phyloP scores from a whole-genome alignment of 2,888 invertebrate species.

The Loripinus fragilis region DNA sequence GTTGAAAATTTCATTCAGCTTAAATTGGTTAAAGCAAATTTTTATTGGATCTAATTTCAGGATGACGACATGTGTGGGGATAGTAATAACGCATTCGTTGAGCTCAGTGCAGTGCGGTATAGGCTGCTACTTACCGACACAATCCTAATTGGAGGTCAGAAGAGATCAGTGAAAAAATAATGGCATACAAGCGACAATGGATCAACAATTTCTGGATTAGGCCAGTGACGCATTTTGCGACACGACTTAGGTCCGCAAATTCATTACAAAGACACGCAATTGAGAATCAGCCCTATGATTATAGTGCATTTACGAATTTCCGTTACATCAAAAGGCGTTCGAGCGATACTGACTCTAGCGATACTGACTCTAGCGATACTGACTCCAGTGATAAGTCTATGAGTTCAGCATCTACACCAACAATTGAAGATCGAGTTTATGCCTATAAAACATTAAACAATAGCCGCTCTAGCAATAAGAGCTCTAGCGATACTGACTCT shows the following conservation, averaged over 20 bases:
- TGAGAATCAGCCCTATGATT: neutral
- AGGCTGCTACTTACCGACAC: constrained; percentile 30
- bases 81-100: constrained; percentile 38
- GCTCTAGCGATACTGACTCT: too few relatives aligned
- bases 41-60: too few relatives aligned
- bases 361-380: too few relatives aligned
- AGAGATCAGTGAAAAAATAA: constrained; percentile 36
- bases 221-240: constrained; percentile 29
- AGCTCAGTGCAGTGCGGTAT: constrained; percentile 37
- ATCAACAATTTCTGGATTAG: too few relatives aligned
- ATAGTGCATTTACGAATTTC: neutral
- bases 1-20: too few relatives aligned
- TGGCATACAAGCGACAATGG: constrained; percentile 41
- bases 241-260: constrained; percentile 24
- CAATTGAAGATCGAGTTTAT: too few relatives aligned
- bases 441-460: too few relatives aligned
- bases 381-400: too few relatives aligned
- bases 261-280: neutral
- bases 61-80: constrained; percentile 44
- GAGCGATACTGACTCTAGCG: neutral
- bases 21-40: too few relatives aligned
- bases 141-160: constrained; percentile 45
- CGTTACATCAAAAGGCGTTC: neutral
- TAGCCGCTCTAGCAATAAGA: too few relatives aligned
- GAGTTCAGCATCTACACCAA: too few relatives aligned